Evolutionary conservation across 2,113 vertebrate genomes (phyloP), one percentile per base, ranked within the genome.

Genomic region (Myrmophylax atrothorax): DNA sequence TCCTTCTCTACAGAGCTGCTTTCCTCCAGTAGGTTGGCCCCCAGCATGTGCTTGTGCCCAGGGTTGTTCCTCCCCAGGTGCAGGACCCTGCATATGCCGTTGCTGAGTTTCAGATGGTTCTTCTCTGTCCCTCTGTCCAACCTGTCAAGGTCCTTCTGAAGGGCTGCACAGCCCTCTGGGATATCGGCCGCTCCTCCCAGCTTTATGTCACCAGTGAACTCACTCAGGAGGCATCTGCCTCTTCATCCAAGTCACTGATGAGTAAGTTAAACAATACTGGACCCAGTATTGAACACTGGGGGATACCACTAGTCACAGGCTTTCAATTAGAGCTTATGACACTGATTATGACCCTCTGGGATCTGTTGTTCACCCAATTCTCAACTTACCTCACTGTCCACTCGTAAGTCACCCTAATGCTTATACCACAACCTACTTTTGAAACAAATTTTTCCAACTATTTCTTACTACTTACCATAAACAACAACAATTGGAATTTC

Each of bases 161-260:
- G 52, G 38, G 14, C 13, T 60, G 18, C 46, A 38, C 16, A 53
- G 69, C 28, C 14, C 16, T 18, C 38, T 60, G 16, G 8, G 23
- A 2, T 46, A 75, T 1, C 0, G 0, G 52, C 18, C 1, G 2
- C 38, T 53, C 33, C 16, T 68, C 19, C 28, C 28, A 60, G 60
- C 12, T 60, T 37, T 53, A 13, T 25, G n/a, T 10, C 33, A 52
- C 19, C 38, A n/a, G 8, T 24, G 8, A 38, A 52, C 16, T 82
- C 46, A 10, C 16, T 53, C 38, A 68, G 38, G 29, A 89, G 4
- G n/a, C 24, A 25, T 22, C n/a, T 68, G 24, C 16, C 19, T 24
- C 28, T 68, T 46, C n/a, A 75, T 17, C 38, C 7, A 46, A 60
- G 23, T 31, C 33, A 82, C 1, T 7, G n/a, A 35, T 22, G n/a